These are phyloP conservation scores for Xiphophorus hellerii DNA, from an alignment of 2,113 vertebrate genomes.

Conservation along the genomic window DNA sequence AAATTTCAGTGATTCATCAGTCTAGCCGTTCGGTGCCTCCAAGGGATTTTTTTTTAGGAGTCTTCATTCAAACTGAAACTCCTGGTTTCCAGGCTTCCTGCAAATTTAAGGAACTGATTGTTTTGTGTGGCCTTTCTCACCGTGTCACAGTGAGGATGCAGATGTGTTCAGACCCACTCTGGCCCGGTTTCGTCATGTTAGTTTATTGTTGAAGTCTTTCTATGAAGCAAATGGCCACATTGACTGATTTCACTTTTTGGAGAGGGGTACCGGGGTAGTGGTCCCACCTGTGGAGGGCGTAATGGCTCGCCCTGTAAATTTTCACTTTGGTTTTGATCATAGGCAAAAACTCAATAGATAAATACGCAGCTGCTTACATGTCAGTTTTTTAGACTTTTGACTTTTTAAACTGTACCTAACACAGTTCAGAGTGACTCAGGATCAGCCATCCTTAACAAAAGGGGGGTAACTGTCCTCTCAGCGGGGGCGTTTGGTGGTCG, in stretches of 20 bases:
- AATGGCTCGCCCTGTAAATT: too few species aligned
- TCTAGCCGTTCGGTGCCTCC: not conserved
- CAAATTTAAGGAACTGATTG: not conserved
- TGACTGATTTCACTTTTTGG: too few species aligned
- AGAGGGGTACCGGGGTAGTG: too few species aligned
- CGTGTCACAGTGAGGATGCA: too few species aligned
- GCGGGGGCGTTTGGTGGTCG: constrained; percentile 2
- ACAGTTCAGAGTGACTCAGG: not conserved
- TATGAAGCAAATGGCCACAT: constrained; percentile 2
- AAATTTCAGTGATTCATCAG: not conserved
- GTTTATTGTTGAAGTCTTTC: not conserved
- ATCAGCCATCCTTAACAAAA: not conserved
- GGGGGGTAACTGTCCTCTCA: not conserved
- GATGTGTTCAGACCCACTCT: too few species aligned
- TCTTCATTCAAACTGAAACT: not conserved
- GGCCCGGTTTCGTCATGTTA: not conserved
- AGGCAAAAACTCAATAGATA: too few species aligned
- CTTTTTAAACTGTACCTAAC: not conserved
- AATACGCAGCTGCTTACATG: too few species aligned
- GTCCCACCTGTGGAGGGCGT: too few species aligned
- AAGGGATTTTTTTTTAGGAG: not conserved
- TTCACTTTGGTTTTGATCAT: too few species aligned
- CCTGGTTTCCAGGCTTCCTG: not conserved
- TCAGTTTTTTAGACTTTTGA: too few species aligned
- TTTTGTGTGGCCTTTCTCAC: not conserved